Evolutionary conservation across 2,797 vertebrate genomes (phyloP).

Genomic region (Sebastes hubbsi): DNA sequence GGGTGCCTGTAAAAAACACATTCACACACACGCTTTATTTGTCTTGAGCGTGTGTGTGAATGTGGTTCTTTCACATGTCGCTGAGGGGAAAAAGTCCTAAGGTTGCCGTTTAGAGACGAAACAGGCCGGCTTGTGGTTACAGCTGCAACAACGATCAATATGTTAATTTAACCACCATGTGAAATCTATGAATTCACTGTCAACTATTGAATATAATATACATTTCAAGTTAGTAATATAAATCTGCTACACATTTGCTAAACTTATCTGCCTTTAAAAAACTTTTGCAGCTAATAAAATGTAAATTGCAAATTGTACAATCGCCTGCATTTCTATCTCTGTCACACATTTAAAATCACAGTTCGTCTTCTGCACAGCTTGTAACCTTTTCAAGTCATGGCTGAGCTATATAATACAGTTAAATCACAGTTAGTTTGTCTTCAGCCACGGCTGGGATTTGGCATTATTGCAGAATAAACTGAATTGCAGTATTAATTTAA

Average conservation of each 20-base stretch:
- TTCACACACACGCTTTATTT: background rate
- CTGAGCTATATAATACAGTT: background rate
- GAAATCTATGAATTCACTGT: background rate
- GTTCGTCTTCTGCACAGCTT: background rate
- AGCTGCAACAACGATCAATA: background rate
- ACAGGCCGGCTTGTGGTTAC: background rate
- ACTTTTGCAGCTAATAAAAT: background rate
- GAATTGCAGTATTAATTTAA: background rate
- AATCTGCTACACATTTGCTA: background rate
- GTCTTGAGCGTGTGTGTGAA: background rate
- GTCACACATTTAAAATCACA: slow-evolving; percentile 7
- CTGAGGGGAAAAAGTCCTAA: background rate
- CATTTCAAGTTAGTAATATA: background rate
- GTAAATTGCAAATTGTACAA: background rate
- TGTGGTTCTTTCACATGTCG: background rate
- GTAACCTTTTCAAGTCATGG: background rate
- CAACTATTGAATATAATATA: background rate
- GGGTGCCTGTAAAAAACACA: background rate
- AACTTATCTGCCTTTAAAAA: background rate
- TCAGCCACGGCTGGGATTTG: background rate
- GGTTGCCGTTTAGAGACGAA: background rate
- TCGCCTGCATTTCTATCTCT: background rate
- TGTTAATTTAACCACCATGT: background rate
- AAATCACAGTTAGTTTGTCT: background rate
- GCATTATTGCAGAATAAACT: background rate